Percentiles rank a stretch among this genome's conserved stretches.
These are phyloP conservation scores for Chaetophractus vellerosus DNA, from an alignment of 2,797 vertebrate genomes.

Conservation along the genomic window DNA sequence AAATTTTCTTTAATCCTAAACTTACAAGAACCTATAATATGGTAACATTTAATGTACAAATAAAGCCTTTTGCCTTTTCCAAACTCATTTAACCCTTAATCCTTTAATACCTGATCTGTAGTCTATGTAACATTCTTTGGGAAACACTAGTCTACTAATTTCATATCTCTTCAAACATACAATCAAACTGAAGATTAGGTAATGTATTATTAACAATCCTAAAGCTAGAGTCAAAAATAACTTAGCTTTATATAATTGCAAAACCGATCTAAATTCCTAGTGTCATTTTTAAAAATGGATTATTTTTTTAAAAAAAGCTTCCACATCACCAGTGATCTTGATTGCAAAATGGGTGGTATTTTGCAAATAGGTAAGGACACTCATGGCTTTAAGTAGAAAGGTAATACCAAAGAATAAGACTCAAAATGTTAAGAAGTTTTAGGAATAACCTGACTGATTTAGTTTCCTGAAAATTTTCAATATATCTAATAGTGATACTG, in stretches of 20 bases:
- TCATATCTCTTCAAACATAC: not conserved
- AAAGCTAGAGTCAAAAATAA: not conserved
- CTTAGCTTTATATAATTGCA: not conserved
- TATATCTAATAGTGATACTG: not conserved
- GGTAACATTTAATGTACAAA: not conserved
- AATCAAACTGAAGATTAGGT: not conserved
- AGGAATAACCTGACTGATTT: not conserved
- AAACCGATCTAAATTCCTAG: not conserved
- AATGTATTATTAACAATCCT: not conserved
- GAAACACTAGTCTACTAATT: not conserved
- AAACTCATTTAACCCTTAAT: not conserved
- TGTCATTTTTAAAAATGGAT: not conserved
- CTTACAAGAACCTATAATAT: not conserved
- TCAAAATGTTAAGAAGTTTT: not conserved
- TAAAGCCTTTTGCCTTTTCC: not conserved
- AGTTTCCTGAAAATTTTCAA: not conserved
- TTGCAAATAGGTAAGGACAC: not conserved
- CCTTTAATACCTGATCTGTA: constrained; percentile 8
- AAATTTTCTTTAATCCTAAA: not conserved
- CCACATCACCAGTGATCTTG: not conserved
- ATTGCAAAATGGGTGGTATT: not conserved
- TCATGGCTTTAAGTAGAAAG: not conserved
- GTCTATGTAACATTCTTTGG: not conserved
- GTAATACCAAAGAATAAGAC: not conserved
- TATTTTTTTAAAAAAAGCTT: not conserved